Conservation (phyloP, 2,113 vertebrate species). For the Coregonus clupeaformis region DNA sequence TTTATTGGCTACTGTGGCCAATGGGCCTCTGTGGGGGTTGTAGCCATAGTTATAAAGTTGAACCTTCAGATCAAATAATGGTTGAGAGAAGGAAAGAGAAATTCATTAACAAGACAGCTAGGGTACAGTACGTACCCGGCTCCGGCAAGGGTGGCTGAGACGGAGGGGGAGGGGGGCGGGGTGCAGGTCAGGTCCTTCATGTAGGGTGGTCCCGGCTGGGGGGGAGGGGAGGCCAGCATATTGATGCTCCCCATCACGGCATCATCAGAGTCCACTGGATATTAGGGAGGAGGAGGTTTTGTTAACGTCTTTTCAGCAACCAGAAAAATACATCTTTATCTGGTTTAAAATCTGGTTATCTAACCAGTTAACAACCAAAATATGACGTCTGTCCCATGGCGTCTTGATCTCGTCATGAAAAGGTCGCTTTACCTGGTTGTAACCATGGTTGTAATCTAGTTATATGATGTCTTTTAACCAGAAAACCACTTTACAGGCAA, state of each 20-base stretch:
- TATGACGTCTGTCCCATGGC: neutral
- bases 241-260: slow-evolving; percentile 78
- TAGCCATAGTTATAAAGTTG: too few species aligned
- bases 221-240: slow-evolving; percentile 77
- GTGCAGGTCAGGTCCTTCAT: slow-evolving; percentile 84
- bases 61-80: too few species aligned
- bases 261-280: slow-evolving; percentile 87
- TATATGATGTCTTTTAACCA: too few species aligned
- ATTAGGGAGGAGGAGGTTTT: neutral
- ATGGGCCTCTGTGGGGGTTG: too few species aligned
- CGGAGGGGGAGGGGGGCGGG: slow-evolving; percentile 85
- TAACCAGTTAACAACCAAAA: neutral
- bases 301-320: neutral
- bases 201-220: slow-evolving; percentile 67
- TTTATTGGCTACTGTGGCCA: neutral
- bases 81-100: neutral
- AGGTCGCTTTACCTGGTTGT: too few species aligned
- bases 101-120: neutral
- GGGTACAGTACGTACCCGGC: slow-evolving; percentile 69
- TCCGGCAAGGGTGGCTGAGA: slow-evolving; percentile 83
- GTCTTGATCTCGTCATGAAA: too few species aligned
- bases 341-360: neutral
- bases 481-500: too few species aligned
- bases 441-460: too few species aligned
- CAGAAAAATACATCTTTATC: neutral